Base-by-base conservation (phyloP, 2,888 invertebrate species). In the Orthonychiurus folsomi region DNA sequence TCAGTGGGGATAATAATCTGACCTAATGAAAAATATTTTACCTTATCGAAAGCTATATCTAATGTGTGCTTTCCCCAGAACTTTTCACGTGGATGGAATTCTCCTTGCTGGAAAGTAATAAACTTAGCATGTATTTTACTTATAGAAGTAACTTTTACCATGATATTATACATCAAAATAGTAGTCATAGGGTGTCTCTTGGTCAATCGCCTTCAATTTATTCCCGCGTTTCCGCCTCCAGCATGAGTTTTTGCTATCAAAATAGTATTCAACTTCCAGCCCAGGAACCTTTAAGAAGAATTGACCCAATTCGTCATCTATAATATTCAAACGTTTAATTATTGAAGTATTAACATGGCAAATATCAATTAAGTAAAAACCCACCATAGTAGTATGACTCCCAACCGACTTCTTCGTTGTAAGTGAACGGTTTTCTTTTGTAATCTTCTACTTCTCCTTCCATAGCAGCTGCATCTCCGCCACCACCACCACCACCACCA, bases 251-350 rank as follows among this genome's bases (percentile, higher is more conserved):
- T 24, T 24, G 0, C 58, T 50, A 25, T 66, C 64, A 53, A 58
- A 62, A 53, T 64, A 62, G 47, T 64, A 66, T 15, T 66, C 62
- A 20, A 60, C 27, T 20, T 64, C 64, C n/a, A 66, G 63, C 2
- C 64, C 63, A 18, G 60, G 21, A n/a, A 20, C 25, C 37, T 63
- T 66, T 23, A 20, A 47, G n/a, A 27, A 64, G 27, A 66, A 66
- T 18, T 63, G 50, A 3, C 66, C 66, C 20, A 55, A 37, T 26
- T 64, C 64, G n/a, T 64, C 66, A 56, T 63, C n/a, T n/a, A n/a
- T n/a, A n/a, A n/a, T n/a, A n/a, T n/a, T n/a, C n/a, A n/a, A n/a
- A n/a, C n/a, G n/a, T n/a, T n/a, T n/a, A n/a, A n/a, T n/a, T n/a
- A n/a, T n/a, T n/a, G n/a, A n/a, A n/a, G n/a, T n/a, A n/a, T n/a